phyloP scores from a whole-genome alignment of 2,797 vertebrate species.

The Gephyroberyx darwinii region DNA sequence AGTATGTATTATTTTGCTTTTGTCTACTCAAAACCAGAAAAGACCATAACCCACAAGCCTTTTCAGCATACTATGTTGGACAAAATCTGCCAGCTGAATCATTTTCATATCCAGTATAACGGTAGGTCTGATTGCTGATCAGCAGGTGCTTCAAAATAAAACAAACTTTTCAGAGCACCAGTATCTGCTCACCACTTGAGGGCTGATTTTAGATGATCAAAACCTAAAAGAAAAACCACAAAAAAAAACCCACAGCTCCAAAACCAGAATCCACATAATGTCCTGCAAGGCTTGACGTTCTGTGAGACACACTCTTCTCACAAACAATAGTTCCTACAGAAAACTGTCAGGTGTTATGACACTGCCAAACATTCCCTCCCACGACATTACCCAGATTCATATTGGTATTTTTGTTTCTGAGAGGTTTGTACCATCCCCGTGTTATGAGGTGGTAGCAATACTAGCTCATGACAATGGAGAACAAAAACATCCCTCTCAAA shows the following conservation, averaged over 20 bases:
- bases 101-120: no score
- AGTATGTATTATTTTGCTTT: no score
- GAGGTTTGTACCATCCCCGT: background rate
- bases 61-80: no score
- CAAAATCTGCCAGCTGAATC: no score
- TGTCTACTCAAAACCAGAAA: no score
- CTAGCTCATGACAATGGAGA: background rate
- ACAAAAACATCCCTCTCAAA: background rate
- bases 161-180: background rate
- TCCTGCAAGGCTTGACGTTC: constrained; percentile 1
- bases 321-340: constrained; percentile 24
- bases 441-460: no score
- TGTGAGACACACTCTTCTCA: constrained; percentile 24
- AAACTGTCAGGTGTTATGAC: constrained; percentile 20
- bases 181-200: background rate
- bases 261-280: constrained; percentile 12
- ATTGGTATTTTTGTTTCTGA: background rate
- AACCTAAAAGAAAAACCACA: constrained; percentile 3
- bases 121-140: no score
- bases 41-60: no score
- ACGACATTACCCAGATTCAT: constrained; percentile 19
- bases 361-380: constrained; percentile 18
- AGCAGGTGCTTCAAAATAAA: no score
- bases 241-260: constrained; percentile 9
- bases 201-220: constrained; percentile 18